Conservation (phyloP, 37 sponge, comb jelly and placozoan species). For the Mnemiopsis leidyi region DNA sequence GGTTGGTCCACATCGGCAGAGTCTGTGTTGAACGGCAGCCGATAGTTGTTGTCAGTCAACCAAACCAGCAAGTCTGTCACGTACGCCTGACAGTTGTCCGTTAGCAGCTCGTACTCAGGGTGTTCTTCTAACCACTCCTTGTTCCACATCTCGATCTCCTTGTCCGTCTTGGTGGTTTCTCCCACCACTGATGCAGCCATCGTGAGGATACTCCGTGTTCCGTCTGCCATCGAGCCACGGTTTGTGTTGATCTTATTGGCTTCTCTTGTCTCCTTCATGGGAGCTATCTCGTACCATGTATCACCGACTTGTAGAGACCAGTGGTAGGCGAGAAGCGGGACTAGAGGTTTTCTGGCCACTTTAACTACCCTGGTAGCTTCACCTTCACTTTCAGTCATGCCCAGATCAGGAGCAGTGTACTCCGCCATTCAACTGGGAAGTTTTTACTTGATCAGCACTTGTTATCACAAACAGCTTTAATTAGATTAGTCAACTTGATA, state of each 20-base stretch:
- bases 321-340: neutral
- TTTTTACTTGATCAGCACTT: too few species aligned
- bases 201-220: neutral
- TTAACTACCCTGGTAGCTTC: neutral
- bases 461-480: too few species aligned
- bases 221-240: neutral
- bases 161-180: neutral
- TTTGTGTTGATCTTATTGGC: neutral
- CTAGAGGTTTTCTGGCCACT: neutral
- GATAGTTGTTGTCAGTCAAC: neutral
- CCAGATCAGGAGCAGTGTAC: too few species aligned
- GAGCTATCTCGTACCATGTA: neutral
- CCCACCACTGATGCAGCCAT: neutral
- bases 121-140: neutral
- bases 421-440: too few species aligned
- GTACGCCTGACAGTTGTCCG: neutral
- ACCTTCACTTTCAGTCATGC: too few species aligned
- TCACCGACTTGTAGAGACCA: neutral
- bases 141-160: neutral
- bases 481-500: too few species aligned
- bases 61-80: neutral
- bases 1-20: neutral
- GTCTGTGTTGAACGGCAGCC: neutral
- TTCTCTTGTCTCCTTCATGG: neutral
- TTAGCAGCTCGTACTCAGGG: neutral